Percentiles rank a stretch among this genome's conserved stretches.
Conservation (phyloP, 2,797 vertebrate genomes). For the Nyctalus aviator region DNA sequence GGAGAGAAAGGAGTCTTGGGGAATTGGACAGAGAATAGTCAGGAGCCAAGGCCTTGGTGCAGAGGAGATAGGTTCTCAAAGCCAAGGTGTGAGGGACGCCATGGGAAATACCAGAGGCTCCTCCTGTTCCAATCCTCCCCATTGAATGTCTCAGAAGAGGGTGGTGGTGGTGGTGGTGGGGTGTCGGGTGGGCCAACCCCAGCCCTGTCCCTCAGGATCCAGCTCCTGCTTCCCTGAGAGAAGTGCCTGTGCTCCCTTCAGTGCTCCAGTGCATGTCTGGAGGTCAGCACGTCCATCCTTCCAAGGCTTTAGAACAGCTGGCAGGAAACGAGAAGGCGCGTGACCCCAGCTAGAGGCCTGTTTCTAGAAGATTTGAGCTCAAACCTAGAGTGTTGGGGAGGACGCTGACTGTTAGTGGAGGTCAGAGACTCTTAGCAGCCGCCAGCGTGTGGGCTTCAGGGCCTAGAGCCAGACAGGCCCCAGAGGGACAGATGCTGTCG, state of each 20-base stretch:
- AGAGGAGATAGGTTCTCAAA: not conserved
- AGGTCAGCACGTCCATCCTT: not conserved
- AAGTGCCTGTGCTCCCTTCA: not conserved
- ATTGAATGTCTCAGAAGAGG: not conserved
- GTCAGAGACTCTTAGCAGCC: not conserved
- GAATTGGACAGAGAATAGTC: not conserved
- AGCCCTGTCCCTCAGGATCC: not conserved
- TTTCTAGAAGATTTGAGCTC: not conserved
- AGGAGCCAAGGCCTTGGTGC: not conserved
- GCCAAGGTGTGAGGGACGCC: not conserved
- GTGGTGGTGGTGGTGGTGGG: too few species aligned
- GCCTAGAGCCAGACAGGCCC: constrained; percentile 4
- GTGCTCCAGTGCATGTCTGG: not conserved
- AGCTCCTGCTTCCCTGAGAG: not conserved
- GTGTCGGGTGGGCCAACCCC: not conserved
- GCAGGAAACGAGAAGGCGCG: not conserved
- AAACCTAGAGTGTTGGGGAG: not conserved
- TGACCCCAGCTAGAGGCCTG: not conserved
- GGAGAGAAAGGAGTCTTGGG: not conserved
- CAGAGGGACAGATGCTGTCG: not conserved
- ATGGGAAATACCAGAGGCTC: not conserved
- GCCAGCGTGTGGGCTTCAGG: not conserved
- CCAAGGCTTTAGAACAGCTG: not conserved
- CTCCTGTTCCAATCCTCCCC: not conserved
- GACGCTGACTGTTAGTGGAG: not conserved